A percentile compares a stretch with the other conserved stretches of the same genome.
phyloP scores from a whole-genome alignment of 2,113 vertebrate species.

The Megaceryle maxima region DNA sequence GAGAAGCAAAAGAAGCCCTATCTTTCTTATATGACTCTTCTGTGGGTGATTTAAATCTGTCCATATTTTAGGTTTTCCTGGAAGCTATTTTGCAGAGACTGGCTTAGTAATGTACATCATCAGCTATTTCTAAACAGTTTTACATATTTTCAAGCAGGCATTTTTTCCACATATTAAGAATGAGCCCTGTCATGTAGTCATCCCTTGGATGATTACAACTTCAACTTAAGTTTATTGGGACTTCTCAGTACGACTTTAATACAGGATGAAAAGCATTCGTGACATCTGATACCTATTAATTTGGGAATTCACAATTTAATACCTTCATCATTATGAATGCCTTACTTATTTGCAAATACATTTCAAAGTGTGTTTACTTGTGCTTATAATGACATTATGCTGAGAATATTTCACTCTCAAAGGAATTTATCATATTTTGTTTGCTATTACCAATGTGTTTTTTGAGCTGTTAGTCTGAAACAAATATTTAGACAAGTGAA shows the following conservation, averaged over 20 bases:
- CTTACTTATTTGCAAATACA: conserved; percentile 63
- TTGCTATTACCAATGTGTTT: conserved; percentile 69
- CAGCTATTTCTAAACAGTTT: neutral
- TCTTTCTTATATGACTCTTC: neutral
- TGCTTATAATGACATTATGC: conserved; percentile 68
- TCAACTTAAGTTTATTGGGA: conserved; percentile 58
- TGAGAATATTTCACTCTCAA: conserved; percentile 52
- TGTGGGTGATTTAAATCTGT: neutral
- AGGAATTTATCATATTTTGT: conserved; percentile 67
- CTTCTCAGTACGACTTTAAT: conserved; percentile 62
- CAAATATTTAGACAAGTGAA: conserved; percentile 82
- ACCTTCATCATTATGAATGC: conserved; percentile 43
- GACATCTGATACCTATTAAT: conserved; percentile 76
- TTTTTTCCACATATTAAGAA: neutral
- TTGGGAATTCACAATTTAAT: conserved; percentile 73
- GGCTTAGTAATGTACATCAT: neutral
- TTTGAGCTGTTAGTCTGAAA: conserved; percentile 76
- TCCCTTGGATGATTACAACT: conserved; percentile 29
- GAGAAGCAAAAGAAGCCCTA: neutral
- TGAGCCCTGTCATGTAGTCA: conserved; percentile 50
- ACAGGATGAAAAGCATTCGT: conserved; percentile 66
- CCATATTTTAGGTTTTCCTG: neutral
- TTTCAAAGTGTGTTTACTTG: conserved; percentile 70
- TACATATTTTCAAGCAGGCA: neutral
- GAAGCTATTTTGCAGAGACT: neutral